Base-by-base conservation (phyloP, 2,888 invertebrate species). In the Congeria kusceri region DNA sequence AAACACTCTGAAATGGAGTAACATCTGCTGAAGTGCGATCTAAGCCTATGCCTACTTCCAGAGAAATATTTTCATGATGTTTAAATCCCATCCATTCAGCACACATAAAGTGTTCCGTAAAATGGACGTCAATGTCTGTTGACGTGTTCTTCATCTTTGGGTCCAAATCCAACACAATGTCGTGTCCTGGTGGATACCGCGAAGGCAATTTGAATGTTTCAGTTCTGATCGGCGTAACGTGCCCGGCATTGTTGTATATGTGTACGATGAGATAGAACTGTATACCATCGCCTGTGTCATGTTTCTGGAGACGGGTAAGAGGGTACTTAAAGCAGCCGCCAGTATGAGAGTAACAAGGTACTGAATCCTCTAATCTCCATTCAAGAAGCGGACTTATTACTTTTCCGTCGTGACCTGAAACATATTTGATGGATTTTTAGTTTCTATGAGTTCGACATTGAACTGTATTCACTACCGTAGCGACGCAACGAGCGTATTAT, bases 241-340 rank as follows among this genome's bases (percentile, higher is more conserved):
- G 74, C 7, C 84, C 84, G 18, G 77, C 84, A 25, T 69, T 76
- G 56, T 84, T 81, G 63, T 70, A 81, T 2, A 71, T 73, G 32
- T 68, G 29, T 2, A 81, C 28, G 59, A 56, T 63, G 13, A 71
- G 28, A 28, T 56, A 64, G 28, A 77, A 84, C 18, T 63, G 29
- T 2, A 76, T 25, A 25, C 62, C 63, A 1, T 58, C 20, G 2
- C 77, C 73, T 0, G 62, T 53, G 25, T 83, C 74, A 9, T 72
- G 62, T 2, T 44, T 44, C 53, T 83, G 79, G n/a, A 83, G 18
- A 23, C 32, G 27, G 7, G 13, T 27, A 1, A 77, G 13, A 5
- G 73, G 69, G 20, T 77, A 84, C 46, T 29, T 76, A 18, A 84
- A 66, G 59, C 84, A 84, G 4, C 73, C 71, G 3, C 75, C 67